Conservation (phyloP, 2,797 vertebrate species). For the Crax fasciolata region DNA sequence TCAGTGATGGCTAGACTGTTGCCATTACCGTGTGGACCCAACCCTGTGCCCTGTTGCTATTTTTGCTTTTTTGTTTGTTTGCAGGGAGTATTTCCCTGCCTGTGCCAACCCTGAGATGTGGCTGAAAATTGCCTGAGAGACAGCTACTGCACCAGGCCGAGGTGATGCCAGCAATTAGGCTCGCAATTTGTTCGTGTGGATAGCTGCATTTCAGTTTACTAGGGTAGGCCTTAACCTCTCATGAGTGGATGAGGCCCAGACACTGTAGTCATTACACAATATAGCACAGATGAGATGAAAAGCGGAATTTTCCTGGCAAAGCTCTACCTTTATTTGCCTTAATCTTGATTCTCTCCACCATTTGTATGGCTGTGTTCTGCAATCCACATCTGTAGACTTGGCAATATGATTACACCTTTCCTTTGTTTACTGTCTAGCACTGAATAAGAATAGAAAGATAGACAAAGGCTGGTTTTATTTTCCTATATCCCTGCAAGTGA, state of each 20-base stretch:
- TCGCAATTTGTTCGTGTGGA: neutral
- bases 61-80: neutral
- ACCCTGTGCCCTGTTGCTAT: accelerated
- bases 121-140: neutral
- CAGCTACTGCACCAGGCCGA: neutral
- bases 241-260: neutral
- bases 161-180: neutral
- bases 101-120: neutral
- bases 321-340: neutral
- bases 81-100: neutral
- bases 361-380: neutral
- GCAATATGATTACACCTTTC: neutral
- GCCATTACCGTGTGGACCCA: neutral
- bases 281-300: neutral
- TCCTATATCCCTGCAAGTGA: neutral
- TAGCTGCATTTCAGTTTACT: neutral
- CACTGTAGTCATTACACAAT: accelerated
- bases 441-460: neutral
- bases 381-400: neutral
- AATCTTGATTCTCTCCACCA: neutral
- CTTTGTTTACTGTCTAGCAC: neutral
- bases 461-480: neutral
- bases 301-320: neutral
- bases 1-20: neutral
- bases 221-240: neutral